phyloP scores from a whole-genome alignment of 1,140 invertebrate species.

The Drosophila novamexicana region DNA sequence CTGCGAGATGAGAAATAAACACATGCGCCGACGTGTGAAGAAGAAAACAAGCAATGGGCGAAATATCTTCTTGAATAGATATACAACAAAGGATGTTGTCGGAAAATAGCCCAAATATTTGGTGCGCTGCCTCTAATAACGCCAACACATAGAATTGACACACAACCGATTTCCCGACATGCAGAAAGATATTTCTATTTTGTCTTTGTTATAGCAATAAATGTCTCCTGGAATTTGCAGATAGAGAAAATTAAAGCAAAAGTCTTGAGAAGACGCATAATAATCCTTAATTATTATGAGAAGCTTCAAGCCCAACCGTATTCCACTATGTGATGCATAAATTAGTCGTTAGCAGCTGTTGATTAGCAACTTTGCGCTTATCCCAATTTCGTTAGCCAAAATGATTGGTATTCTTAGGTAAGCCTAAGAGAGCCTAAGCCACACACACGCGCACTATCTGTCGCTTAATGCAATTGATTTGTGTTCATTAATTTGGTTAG shows the following conservation, averaged over 20 bases:
- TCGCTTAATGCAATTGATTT: constrained; percentile 79
- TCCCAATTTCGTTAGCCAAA: constrained; percentile 53
- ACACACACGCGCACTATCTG: constrained; percentile 61
- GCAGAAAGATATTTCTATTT: constrained; percentile 7
- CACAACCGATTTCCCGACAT: not conserved
- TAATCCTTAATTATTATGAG: constrained; percentile 53
- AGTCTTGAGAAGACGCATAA: constrained; percentile 1
- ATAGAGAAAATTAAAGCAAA: not conserved
- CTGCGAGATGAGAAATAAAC: constrained; percentile 72
- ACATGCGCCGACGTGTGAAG: constrained; percentile 57
- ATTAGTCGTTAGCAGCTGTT: constrained; percentile 79
- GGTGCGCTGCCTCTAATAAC: constrained; percentile 2
- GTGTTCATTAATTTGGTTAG: constrained; percentile 71
- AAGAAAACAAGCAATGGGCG: constrained; percentile 10
- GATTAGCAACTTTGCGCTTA: constrained; percentile 56
- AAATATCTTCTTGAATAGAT: constrained; percentile 42
- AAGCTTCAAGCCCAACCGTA: constrained; percentile 14
- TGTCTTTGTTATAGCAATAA: constrained; percentile 2
- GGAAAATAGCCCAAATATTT: not conserved
- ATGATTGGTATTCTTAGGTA: constrained; percentile 32
- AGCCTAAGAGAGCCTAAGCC: constrained; percentile 27
- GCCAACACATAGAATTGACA: not conserved
- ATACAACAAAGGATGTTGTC: constrained; percentile 23
- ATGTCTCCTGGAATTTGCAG: constrained; percentile 4
- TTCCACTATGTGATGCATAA: constrained; percentile 49